phyloP scores from a whole-genome alignment of 1,140 invertebrate genomes.

The Rhopalosiphum padi region DNA sequence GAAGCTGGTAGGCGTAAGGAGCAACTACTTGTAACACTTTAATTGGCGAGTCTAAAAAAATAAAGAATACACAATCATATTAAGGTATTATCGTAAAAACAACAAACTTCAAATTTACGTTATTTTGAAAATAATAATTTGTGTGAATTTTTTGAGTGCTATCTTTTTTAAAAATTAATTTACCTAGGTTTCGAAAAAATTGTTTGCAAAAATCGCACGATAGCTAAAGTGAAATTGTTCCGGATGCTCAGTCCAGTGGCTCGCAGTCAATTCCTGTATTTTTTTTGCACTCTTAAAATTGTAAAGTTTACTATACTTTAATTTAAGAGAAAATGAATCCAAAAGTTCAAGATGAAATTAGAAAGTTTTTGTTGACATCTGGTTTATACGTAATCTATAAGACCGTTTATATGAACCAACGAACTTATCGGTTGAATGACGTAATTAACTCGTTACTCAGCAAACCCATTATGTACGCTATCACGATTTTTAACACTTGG shows the following conservation, averaged over 20 bases:
- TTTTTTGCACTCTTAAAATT: neutral
- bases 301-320: neutral
- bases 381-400: neutral
- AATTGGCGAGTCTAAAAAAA: neutral
- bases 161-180: neutral
- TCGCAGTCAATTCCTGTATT: neutral
- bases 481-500: slow-evolving; percentile 30
- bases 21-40: neutral
- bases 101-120: neutral
- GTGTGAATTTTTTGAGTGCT: neutral
- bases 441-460: slow-evolving; percentile 31
- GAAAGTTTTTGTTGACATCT: slow-evolving; percentile 51
- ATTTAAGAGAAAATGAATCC: neutral
- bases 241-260: neutral
- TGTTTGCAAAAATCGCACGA: neutral
- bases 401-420: neutral
- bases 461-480: slow-evolving; percentile 25
- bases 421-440: slow-evolving; percentile 11
- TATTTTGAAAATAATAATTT: neutral
- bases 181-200: neutral
- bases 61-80: neutral
- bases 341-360: slow-evolving; percentile 33
- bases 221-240: neutral
- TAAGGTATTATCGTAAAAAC: neutral
- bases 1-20: neutral